Evolutionary conservation across 2,797 vertebrate species (phyloP), one percentile per base, ranked within the genome.

Genomic region (Anniella stebbinsi): DNA sequence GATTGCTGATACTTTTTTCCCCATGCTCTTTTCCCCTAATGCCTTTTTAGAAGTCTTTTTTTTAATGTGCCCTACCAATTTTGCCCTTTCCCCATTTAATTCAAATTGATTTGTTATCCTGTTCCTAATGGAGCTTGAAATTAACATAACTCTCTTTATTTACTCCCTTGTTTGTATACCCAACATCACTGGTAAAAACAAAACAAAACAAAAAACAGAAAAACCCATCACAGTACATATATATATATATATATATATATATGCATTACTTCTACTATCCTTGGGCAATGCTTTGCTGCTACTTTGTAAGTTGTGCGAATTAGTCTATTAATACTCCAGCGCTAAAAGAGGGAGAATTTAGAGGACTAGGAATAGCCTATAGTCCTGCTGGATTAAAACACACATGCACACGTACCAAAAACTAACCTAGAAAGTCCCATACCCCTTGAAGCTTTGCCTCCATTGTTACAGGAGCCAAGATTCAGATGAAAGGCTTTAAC

Each of bases 81-180:
- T 33, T 10, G 28, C 21, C 41, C 72, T 69, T 67, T 0, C 0
- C 30, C n/a, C 3, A 4, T 91, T 89, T 93, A 69, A 67, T 90
- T 81, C 81, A 80, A 88, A 87, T 88, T 73, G 77, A 85, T 94
- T 94, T 91, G 45, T 92, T 92, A 83, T 89, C 86, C 70, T 67
- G 6, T 89, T 95, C 87, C 91, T 94, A 51, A 3, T 8, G 38
- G 80, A 92, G 87, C 86, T 93, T 92, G 86, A 94, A 93, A 92
- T 93, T 63, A 51, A 75, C 77, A 87, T 86, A 77, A 84, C 89
- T 87, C 72, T 87, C 70, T 90, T 87, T 90, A 83, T 90, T 90
- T 87, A 84, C 89, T 45, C 86, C 48, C 86, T 70, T 82, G 80
- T 87, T 87, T 57, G 25, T 84, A 86, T 51, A 76, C 73, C 85